Conservation (phyloP, 64 coral and sea anemone species). For the Montipora capricornis region DNA sequence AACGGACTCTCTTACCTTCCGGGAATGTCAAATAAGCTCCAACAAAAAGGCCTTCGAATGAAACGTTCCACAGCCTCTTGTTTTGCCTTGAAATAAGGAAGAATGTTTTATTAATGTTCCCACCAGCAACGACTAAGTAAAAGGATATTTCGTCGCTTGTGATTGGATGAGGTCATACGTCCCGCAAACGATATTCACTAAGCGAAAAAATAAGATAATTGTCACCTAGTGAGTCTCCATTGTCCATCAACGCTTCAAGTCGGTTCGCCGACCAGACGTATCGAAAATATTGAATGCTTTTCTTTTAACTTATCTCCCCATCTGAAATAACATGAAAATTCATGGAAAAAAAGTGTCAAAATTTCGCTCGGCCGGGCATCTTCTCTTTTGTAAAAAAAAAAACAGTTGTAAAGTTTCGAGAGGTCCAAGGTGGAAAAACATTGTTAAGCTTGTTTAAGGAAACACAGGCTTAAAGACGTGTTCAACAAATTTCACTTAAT, state of each 20-base stretch:
- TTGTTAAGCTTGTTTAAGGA: not conserved
- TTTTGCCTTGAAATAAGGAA: constrained; percentile 12
- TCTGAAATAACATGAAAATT: not conserved
- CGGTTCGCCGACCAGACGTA: not conserved
- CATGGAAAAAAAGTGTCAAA: no score
- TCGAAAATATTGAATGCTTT: not conserved
- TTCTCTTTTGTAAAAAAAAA: not conserved
- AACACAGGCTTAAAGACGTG: not conserved
- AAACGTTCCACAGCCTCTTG: not conserved
- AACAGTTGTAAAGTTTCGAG: not conserved
- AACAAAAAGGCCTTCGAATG: not conserved
- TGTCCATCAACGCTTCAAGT: not conserved
- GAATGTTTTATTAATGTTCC: constrained; percentile 42
- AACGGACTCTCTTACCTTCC: not conserved
- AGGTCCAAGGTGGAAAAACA: not conserved
- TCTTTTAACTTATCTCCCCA: not conserved
- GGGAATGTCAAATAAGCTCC: not conserved
- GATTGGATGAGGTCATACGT: not conserved
- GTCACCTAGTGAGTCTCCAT: not conserved
- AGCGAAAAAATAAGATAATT: constrained; percentile 4
- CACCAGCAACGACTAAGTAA: constrained; percentile 10
- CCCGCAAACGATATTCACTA: not conserved
- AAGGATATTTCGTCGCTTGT: not conserved
- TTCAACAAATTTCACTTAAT: not conserved
- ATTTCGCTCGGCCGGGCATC: not conserved